Percentiles rank a stretch among this genome's conserved stretches.
These are phyloP conservation scores for Latheticus oryzae DNA, from an alignment of 2,888 invertebrate species.

Conservation along the genomic window DNA sequence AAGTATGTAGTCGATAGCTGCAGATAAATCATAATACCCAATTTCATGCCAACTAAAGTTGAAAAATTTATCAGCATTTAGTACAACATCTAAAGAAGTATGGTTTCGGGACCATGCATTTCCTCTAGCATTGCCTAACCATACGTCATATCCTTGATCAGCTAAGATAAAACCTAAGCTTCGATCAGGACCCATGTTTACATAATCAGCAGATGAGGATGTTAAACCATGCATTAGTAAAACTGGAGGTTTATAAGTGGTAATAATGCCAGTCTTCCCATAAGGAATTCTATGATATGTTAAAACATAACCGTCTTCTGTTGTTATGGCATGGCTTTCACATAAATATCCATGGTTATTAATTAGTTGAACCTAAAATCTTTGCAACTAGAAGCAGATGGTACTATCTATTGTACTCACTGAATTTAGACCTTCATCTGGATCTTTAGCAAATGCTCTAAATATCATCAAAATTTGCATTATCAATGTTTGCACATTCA, in stretches of 20 bases:
- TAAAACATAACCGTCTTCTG: constrained; percentile 69
- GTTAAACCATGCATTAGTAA: constrained; percentile 69
- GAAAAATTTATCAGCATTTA: constrained; percentile 22
- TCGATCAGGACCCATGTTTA: constrained; percentile 48
- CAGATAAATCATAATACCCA: constrained; percentile 21
- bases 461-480: no score
- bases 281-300: constrained; percentile 67
- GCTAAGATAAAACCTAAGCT: constrained; percentile 52
- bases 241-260: constrained; percentile 50
- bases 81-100: constrained; percentile 7
- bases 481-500: no score
- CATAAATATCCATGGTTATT: constrained; percentile 60
- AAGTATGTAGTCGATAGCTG: constrained; percentile 24
- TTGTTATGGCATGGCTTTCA: constrained; percentile 60
- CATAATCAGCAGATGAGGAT: constrained; percentile 68
- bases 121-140: constrained; percentile 56
- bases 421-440: constrained; percentile 10
- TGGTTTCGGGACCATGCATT: constrained; percentile 46
- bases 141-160: constrained; percentile 58
- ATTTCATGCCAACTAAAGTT: constrained; percentile 40
- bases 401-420: neutral
- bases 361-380: constrained; percentile 58
- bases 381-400: no score
- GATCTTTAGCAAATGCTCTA: no score
- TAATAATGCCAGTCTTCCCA: constrained; percentile 49